Percentiles rank a stretch among this genome's conserved stretches.
Conservation (phyloP, 2,797 vertebrate species). For the Oophaga sylvatica region DNA sequence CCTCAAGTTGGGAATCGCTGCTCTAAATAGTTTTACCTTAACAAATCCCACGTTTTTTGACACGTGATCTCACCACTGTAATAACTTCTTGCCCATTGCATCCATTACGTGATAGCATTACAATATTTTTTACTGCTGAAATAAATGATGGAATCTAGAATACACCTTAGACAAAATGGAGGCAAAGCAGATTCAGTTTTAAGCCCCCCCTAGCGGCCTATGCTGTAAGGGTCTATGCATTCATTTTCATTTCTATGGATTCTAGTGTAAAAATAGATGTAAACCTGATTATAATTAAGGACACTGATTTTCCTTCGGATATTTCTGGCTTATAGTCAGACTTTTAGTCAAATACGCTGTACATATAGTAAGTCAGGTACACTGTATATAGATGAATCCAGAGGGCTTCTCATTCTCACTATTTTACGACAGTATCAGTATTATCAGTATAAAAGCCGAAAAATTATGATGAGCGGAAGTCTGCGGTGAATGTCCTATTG, state of each 20-base stretch:
- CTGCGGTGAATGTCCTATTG: background rate
- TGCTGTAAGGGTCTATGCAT: background rate
- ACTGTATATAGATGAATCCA: background rate
- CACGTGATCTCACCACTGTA: background rate
- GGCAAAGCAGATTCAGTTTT: slow-evolving; percentile 2
- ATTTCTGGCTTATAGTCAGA: slow-evolving; percentile 19
- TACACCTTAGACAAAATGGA: background rate
- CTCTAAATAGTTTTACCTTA: background rate
- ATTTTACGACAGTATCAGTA: slow-evolving; percentile 2
- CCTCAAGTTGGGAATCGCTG: background rate
- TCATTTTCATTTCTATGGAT: background rate
- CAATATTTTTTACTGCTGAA: background rate
- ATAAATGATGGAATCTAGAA: background rate
- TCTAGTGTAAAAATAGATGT: background rate
- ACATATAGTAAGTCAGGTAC: background rate
- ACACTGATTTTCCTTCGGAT: background rate
- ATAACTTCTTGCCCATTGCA: background rate
- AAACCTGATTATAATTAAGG: background rate
- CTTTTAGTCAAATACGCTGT: background rate
- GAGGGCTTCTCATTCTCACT: background rate
- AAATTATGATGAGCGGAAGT: background rate
- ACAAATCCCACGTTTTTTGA: background rate
- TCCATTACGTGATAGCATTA: background rate
- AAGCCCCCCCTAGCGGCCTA: background rate
- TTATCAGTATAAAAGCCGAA: background rate